phyloP scores from a whole-genome alignment of 2,113 vertebrate genomes.

The Penelope pileata region DNA sequence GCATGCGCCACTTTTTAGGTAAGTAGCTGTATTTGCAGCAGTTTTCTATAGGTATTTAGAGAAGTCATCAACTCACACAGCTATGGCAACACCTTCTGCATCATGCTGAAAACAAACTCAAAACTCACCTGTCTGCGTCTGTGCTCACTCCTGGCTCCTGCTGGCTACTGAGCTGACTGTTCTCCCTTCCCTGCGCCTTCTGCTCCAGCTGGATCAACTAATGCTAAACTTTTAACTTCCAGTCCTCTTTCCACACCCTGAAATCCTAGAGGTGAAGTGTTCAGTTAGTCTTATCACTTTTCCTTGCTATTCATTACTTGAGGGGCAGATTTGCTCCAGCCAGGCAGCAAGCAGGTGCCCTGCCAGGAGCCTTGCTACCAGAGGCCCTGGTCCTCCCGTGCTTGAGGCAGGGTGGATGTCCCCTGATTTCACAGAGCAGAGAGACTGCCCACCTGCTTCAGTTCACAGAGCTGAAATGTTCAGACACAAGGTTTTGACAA shows the following conservation, averaged over 20 bases:
- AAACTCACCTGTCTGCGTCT: neutral
- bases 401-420: neutral
- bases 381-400: neutral
- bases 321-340: neutral
- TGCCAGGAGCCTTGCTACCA: neutral
- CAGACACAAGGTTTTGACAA: neutral
- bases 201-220: neutral
- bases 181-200: neutral
- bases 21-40: neutral
- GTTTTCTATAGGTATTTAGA: neutral
- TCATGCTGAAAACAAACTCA: neutral
- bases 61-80: neutral
- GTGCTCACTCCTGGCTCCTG: neutral
- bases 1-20: rapidly evolving
- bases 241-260: neutral
- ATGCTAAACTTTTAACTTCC: neutral
- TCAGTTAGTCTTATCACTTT: neutral
- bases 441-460: neutral
- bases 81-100: neutral
- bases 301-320: neutral
- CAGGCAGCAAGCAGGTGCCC: neutral
- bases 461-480: neutral
- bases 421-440: neutral
- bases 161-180: neutral
- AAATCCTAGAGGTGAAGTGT: neutral